Evolutionary conservation across 2,113 vertebrate species (phyloP).

Genomic region (Pelobates fuscus): DNA sequence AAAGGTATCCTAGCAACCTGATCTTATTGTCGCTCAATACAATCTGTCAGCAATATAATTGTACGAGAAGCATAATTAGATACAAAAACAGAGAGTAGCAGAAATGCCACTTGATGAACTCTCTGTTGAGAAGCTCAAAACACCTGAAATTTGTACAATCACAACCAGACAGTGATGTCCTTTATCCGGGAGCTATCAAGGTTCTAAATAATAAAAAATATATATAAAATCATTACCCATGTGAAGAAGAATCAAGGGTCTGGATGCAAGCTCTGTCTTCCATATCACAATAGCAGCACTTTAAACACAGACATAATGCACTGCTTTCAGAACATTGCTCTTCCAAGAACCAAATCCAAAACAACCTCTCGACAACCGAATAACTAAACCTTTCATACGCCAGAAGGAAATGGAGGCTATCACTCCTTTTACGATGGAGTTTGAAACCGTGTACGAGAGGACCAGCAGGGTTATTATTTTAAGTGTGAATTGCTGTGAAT

Average conservation of each 20-base stretch:
- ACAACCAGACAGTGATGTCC: background rate
- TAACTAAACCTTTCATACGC: no score
- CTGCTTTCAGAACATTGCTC: background rate
- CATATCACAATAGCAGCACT: background rate
- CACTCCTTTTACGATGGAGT: no score
- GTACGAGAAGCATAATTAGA: constrained; percentile 4
- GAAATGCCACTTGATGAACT: background rate
- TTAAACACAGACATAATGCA: background rate
- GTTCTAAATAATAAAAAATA: background rate
- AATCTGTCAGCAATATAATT: constrained; percentile 38
- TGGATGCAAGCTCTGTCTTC: background rate
- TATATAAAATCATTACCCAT: background rate
- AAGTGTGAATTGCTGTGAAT: no score
- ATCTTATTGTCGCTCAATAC: constrained; percentile 1
- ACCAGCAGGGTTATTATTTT: no score
- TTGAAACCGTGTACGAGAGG: no score
- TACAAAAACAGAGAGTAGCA: background rate
- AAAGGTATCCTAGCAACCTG: constrained; percentile 16
- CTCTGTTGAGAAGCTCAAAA: constrained; percentile 3
- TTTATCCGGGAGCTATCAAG: background rate
- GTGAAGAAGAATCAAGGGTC: constrained; percentile 30
- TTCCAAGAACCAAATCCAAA: constrained; percentile 7
- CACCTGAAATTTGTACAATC: background rate
- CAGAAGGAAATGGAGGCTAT: no score
- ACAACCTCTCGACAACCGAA: background rate